Percentiles rank a stretch among this genome's conserved stretches.
Evolutionary conservation across 53 echinoderm and acorn worm species (phyloP).

Genomic region (Crossaster papposus): DNA sequence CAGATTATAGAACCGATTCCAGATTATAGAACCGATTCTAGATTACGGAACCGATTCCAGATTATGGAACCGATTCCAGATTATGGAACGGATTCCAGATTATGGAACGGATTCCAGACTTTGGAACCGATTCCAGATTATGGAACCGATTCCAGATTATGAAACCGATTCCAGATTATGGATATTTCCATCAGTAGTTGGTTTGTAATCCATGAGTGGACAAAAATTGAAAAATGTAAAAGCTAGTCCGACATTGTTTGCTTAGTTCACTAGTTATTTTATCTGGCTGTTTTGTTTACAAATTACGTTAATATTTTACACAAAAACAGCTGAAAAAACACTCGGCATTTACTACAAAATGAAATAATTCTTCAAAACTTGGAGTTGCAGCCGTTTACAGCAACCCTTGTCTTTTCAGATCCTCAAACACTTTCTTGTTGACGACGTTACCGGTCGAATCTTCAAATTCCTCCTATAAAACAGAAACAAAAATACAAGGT

Average conservation of each 20-base stretch:
- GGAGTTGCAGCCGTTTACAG: slow-evolving; percentile 40
- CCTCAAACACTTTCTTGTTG: slow-evolving; percentile 98
- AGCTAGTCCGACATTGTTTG: neutral
- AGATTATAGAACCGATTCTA: no score
- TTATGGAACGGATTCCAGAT: no score
- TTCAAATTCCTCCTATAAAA: slow-evolving; percentile 96
- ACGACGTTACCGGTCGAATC: slow-evolving; percentile 98
- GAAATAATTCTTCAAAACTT: neutral
- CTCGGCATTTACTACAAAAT: neutral
- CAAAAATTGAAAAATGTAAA: no score
- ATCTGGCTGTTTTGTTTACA: neutral
- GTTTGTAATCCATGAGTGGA: no score
- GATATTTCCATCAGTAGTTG: no score
- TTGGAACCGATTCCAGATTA: no score
- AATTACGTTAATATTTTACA: neutral
- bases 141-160: no score
- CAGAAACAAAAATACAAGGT: neutral
- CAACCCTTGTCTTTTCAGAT: slow-evolving; percentile 95
- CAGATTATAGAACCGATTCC: no score
- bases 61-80: no score
- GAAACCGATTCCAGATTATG: no score
- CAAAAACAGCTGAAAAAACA: neutral
- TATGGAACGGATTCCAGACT: no score
- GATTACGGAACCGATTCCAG: no score
- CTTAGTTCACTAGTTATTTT: neutral